These are phyloP conservation scores for Drosophila seclusa DNA, from an alignment of 2,888 invertebrate genomes.

Conservation along the genomic window DNA sequence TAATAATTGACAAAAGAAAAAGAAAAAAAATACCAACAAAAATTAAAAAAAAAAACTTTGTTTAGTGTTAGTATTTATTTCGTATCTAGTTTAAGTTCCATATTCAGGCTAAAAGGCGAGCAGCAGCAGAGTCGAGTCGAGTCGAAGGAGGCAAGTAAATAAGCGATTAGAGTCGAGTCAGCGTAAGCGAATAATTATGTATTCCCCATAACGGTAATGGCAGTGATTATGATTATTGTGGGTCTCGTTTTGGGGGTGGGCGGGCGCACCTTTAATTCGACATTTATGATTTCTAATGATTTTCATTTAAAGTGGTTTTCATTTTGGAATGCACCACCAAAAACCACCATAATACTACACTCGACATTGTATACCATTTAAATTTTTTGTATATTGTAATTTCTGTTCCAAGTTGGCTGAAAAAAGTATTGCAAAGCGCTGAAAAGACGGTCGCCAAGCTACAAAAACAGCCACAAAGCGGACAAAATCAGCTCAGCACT, in stretches of 20 bases:
- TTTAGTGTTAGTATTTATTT: slow-evolving; percentile 58
- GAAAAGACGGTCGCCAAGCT: slow-evolving; percentile 62
- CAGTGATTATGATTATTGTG: slow-evolving; percentile 27
- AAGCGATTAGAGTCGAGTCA: slow-evolving; percentile 56
- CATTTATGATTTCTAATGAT: slow-evolving; percentile 35
- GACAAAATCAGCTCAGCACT: slow-evolving; percentile 20
- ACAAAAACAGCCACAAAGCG: slow-evolving; percentile 51
- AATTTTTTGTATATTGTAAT: slow-evolving; percentile 68
- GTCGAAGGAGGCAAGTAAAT: slow-evolving; percentile 55
- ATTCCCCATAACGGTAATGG: slow-evolving; percentile 40
- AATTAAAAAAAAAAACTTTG: slow-evolving; percentile 42
- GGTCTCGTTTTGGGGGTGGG: slow-evolving; percentile 10
- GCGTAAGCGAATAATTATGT: slow-evolving; percentile 39
- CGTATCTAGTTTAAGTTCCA: slow-evolving; percentile 47
- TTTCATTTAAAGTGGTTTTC: slow-evolving; percentile 51
- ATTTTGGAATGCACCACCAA: slow-evolving; percentile 39
- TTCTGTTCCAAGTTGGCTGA: slow-evolving; percentile 81
- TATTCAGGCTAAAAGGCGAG: slow-evolving; percentile 35
- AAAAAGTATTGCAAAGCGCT: slow-evolving; percentile 70
- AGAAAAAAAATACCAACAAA: slow-evolving; percentile 29
- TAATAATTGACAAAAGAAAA: slow-evolving; percentile 55
- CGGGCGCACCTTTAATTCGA: slow-evolving; percentile 45
- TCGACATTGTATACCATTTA: slow-evolving; percentile 42
- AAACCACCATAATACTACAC: slow-evolving; percentile 17
- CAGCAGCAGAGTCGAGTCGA: slow-evolving; percentile 32